Evolutionary conservation across 2,113 vertebrate species (phyloP), one percentile per base, ranked within the genome.

Genomic region (Hippolais icterina): DNA sequence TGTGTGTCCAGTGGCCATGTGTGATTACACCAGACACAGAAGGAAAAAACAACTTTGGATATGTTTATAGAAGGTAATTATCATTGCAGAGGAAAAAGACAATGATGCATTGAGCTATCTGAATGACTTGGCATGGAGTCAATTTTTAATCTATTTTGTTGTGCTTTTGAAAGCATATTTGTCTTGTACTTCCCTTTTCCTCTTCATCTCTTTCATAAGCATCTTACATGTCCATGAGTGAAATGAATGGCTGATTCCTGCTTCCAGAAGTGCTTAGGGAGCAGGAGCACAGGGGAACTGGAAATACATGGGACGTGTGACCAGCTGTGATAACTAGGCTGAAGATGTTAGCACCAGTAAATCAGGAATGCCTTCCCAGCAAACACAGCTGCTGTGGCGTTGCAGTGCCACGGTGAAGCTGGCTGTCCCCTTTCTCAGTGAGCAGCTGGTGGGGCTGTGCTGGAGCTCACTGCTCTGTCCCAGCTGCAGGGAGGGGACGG

Each of bases 361-460:
- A 91, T 78, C 14, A 66, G 56, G 77, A 37, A 64, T 69, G 74
- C 64, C 84, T 93, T 90, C 37, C 83, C 69, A 35, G 41, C 65
- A 85, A 93, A 60, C 80, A 86, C 66, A 94, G 87, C 95, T 97
- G 66, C 59, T 35, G 84, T 77, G 71, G 83, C 54, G 24, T 75
- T 84, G 70, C 92, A 87, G 21, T 87, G 80, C 18, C 96, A 57
- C 12, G 74, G 31, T 77, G 96, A 84, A 94, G 94, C 89, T 54
- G 93, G 95, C 71, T 42, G 92, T 96, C 95, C 96, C 89, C 28
- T 89, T 94, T 91, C 92, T 96, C 95, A 95, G 97, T 82, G 77
- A 88, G 65, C 93, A 60, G 94, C 52, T 97, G 98, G 71, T 95
- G 94, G 97, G 94, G 97, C 97, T 91, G 75, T 96, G 44, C 84